Base-by-base conservation (phyloP, 1,140 invertebrate genomes). In the Ceratosolen fusciceps region DNA sequence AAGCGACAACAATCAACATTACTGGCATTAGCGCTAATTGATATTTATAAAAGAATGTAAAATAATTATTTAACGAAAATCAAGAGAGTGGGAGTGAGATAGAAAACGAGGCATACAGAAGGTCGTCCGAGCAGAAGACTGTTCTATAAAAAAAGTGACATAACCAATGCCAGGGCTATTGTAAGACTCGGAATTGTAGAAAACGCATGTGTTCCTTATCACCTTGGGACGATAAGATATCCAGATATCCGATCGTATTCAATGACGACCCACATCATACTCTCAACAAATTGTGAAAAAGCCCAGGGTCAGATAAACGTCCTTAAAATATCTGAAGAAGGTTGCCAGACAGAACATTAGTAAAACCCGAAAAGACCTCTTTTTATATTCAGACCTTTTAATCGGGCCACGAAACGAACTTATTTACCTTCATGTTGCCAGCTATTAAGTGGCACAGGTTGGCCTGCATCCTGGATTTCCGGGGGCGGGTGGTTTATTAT, bases 391-490 rank as follows among this genome's bases (percentile, higher is more conserved):
- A n/a, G n/a, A n/a, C n/a, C n/a, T n/a, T n/a, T n/a, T n/a, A n/a
- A n/a, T n/a, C n/a, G n/a, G n/a, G n/a, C 16, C 0, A 65, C 14
- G 7, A 9, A 10, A 16, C 0, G 26, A 26, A 12, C 82, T 86
- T 5, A 31, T 34, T 88, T 82, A 91, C 90, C 85, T 86, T 91
- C 65, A 91, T 78, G 72, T 86, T 85, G 49, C 82, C 86, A 26
- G 89, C 87, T 73, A 91, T 84, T 31, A 89, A 83, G 77, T 83
- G 90, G 84, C 87, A 89, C 43, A 91, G 70, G 70, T 85, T 90
- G 29, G 87, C 87, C 83, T 91, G 90, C 90, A 91, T 91, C 75
- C 80, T 71, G 72, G 21, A n/a, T 14, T 47, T 43, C 56, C 10
- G 4, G 16, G 5, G 31, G 21, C 9, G 34, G 9, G 16, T 52